phyloP scores from a whole-genome alignment of 2,113 vertebrate species.

The Nibea albiflora region DNA sequence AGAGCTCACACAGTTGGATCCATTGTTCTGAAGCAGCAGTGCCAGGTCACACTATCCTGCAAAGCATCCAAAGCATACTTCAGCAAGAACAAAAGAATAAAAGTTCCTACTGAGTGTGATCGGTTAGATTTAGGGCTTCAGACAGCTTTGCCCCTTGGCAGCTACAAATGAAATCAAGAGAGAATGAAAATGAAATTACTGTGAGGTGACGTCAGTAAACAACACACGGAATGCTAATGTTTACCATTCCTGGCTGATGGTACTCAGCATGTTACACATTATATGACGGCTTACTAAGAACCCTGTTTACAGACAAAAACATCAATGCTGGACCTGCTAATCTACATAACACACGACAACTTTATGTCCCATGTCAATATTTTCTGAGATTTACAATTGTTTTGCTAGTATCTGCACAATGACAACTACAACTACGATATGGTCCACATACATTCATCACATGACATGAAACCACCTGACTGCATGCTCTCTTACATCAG shows the following conservation, averaged over 20 bases:
- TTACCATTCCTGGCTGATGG: not conserved
- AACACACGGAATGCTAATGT: not conserved
- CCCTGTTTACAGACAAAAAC: not conserved
- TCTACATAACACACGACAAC: not conserved
- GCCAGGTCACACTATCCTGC: constrained; percentile 55
- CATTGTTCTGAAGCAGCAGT: constrained; percentile 55
- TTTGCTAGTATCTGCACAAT: no score
- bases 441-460: no score
- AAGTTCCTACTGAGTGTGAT: not conserved
- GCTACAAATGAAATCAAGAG: constrained; percentile 2
- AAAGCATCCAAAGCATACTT: constrained; percentile 21
- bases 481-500: no score
- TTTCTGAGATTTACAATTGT: no score
- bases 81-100: constrained; percentile 33
- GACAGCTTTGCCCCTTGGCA: not conserved
- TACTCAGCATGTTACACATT: not conserved
- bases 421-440: no score
- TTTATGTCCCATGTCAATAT: not conserved
- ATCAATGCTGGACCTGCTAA: not conserved
- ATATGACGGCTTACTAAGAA: not conserved
- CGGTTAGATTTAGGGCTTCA: constrained; percentile 6
- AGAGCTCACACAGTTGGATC: constrained; percentile 33
- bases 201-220: not conserved
- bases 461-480: no score
- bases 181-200: constrained; percentile 1